A percentile compares a stretch with the other conserved stretches of the same genome.
These are phyloP conservation scores for Podilymbus podiceps DNA, from an alignment of 2,113 vertebrate species.

Conservation along the genomic window DNA sequence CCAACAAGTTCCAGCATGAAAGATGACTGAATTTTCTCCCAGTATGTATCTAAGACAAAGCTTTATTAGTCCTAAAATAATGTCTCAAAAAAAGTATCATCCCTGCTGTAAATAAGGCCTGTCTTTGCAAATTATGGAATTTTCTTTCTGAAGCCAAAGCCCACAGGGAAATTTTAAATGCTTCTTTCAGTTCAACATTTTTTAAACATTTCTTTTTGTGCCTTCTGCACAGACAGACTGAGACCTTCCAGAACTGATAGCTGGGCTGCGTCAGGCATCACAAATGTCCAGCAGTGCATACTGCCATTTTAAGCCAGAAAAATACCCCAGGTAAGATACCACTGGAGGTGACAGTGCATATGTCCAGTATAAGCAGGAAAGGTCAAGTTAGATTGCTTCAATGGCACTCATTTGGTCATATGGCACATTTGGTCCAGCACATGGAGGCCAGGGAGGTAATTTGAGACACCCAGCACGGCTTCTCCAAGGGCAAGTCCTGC, in stretches of 20 bases:
- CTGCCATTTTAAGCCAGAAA: not conserved
- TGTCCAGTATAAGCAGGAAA: not conserved
- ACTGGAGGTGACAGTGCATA: not conserved
- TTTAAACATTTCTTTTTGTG: not conserved
- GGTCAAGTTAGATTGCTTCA: not conserved
- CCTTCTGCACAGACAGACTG: not conserved
- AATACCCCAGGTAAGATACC: not conserved
- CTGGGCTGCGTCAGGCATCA: not conserved
- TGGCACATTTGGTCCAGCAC: too few relatives aligned
- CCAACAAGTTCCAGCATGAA: not conserved
- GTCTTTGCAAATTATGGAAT: not conserved
- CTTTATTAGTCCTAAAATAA: not conserved
- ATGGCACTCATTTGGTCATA: not conserved
- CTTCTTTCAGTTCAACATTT: not conserved
- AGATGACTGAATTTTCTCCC: not conserved
- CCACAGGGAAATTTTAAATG: not conserved
- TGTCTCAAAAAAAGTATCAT: not conserved
- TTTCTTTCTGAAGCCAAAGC: constrained; percentile 5
- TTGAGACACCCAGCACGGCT: too few relatives aligned
- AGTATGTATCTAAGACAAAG: not conserved
- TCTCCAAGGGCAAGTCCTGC: too few relatives aligned
- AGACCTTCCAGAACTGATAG: not conserved
- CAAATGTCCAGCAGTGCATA: not conserved
- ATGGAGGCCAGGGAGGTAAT: too few relatives aligned
- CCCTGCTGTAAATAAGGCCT: not conserved